A percentile compares a stretch with the other conserved stretches of the same genome.
Conservation (phyloP, 2,888 invertebrate species). For the Mesochorus sp. region DNA sequence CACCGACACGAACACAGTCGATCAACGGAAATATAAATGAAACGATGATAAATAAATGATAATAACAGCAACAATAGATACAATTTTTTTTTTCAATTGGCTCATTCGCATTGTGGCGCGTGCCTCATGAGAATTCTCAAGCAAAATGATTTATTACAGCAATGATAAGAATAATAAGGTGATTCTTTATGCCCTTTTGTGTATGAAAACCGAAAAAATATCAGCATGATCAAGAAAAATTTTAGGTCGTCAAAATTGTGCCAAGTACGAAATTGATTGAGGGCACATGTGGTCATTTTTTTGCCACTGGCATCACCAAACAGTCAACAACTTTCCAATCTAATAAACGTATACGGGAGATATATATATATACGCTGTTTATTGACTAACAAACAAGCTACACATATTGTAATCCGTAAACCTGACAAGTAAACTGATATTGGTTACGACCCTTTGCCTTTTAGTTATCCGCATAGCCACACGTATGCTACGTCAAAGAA, state of each 20-base stretch:
- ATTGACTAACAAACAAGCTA: neutral
- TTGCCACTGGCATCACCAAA: neutral
- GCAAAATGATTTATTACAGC: slow-evolving; percentile 28
- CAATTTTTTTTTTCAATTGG: slow-evolving; percentile 15
- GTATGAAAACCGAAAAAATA: no score
- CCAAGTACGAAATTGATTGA: no score
- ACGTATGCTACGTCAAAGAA: neutral
- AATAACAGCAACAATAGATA: slow-evolving; percentile 29
- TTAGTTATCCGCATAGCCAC: neutral
- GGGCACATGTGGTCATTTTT: no score
- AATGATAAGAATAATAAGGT: no score
- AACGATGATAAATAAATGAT: slow-evolving; percentile 13
- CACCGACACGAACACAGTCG: neutral
- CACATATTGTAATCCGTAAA: neutral
- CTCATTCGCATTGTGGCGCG: slow-evolving; percentile 5
- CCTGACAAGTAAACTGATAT: neutral
- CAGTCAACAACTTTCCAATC: neutral
- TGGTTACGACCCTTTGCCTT: neutral
- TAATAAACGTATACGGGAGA: neutral
- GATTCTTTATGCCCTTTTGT: no score
- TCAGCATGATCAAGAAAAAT: no score
- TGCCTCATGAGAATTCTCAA: neutral
- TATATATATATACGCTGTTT: neutral
- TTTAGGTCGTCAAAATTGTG: no score
- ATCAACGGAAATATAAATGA: slow-evolving; percentile 29